Conservation (phyloP, 2,113 vertebrate species). For the Microtus richardsoni region DNA sequence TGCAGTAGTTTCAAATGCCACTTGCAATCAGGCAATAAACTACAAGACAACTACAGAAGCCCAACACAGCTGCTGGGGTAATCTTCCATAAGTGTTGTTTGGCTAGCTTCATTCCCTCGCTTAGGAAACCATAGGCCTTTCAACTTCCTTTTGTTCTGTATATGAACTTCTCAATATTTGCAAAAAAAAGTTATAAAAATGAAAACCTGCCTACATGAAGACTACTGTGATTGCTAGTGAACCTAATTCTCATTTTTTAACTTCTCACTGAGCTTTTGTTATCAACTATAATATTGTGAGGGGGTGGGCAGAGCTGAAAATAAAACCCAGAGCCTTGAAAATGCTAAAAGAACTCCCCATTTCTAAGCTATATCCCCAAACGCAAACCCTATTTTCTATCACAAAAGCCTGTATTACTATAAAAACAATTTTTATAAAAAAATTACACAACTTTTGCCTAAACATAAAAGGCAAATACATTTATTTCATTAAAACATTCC, state of each 20-base stretch:
- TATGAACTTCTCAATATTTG: constrained; percentile 59
- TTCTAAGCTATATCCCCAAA: neutral
- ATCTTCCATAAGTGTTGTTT: constrained; percentile 77
- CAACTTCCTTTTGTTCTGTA: constrained; percentile 63
- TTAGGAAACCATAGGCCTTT: constrained; percentile 65
- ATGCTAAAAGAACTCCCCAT: neutral
- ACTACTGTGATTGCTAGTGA: neutral
- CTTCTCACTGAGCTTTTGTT: constrained; percentile 2
- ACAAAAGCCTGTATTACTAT: neutral
- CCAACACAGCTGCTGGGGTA: constrained; percentile 74
- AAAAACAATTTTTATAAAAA: neutral
- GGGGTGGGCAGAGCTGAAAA: neutral
- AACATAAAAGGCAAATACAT: neutral
- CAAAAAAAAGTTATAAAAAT: constrained; percentile 52
- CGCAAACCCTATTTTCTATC: neutral
- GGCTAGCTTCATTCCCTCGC: constrained; percentile 70
- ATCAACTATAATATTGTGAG: neutral
- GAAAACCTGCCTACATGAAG: neutral
- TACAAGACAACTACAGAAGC: constrained; percentile 68
- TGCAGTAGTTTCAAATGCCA: constrained; percentile 67
- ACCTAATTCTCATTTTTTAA: neutral
- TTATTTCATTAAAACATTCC: neutral
- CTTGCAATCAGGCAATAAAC: constrained; percentile 78
- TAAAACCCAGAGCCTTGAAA: neutral
- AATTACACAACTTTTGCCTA: neutral